Evolutionary conservation across 2,113 vertebrate genomes (phyloP).

Genomic region (Sinocyclocheilus anshuiensis): DNA sequence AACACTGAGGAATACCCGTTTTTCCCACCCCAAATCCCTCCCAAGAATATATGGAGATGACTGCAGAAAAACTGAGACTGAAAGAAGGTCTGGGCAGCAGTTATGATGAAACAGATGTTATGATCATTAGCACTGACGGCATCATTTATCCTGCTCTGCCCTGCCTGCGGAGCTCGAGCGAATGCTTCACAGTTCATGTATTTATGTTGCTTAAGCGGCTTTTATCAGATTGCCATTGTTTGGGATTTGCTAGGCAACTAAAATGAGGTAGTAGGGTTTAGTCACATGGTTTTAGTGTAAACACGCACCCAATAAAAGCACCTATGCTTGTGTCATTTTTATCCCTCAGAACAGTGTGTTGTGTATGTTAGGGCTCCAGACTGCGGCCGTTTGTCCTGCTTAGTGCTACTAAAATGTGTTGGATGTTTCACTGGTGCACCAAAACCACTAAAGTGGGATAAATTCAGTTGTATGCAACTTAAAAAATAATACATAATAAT

Average conservation of each 20-base stretch:
- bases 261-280: background rate
- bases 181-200: background rate
- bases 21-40: background rate
- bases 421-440: background rate
- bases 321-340: background rate
- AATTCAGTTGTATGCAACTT: background rate
- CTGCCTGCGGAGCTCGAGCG: background rate
- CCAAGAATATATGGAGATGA: background rate
- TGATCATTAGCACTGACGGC: conserved; percentile 20
- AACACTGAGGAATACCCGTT: background rate
- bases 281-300: background rate
- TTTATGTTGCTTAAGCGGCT: conserved; percentile 27
- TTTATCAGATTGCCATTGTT: conserved; percentile 27
- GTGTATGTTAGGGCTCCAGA: background rate
- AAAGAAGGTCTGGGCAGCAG: background rate
- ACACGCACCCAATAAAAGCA: background rate
- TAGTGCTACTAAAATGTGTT: background rate
- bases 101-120: conserved; percentile 31
- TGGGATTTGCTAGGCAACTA: background rate
- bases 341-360: background rate
- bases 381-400: background rate
- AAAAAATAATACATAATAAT: background rate
- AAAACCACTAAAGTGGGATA: background rate
- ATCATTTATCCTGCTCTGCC: conserved; percentile 33
- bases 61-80: background rate